A percentile compares a stretch with the other conserved stretches of the same genome.
Conservation (phyloP, 2,888 invertebrate genomes). For the Cantharis rufa region DNA sequence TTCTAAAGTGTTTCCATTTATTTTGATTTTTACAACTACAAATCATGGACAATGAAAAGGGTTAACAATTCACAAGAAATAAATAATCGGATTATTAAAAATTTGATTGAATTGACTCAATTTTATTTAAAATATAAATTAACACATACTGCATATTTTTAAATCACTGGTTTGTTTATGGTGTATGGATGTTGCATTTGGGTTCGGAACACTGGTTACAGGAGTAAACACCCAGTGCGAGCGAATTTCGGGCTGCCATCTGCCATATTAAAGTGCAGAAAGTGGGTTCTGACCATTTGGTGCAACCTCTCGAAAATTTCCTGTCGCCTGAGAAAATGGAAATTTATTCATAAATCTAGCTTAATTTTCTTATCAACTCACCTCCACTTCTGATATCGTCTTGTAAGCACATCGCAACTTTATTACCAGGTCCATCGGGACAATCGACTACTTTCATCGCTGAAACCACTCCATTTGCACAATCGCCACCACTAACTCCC, state of each 20-base stretch:
- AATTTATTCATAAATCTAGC: background rate
- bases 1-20: too few species aligned
- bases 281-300: background rate
- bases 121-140: background rate
- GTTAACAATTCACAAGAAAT: too few species aligned
- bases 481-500: background rate
- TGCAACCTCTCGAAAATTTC: conserved; percentile 6
- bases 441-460: conserved; percentile 7
- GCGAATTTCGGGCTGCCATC: background rate
- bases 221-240: background rate
- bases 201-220: background rate
- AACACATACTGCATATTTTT: background rate
- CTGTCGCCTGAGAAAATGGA: background rate
- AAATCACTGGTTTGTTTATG: background rate
- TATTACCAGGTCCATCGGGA: background rate
- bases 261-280: background rate
- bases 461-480: conserved; percentile 4
- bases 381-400: background rate
- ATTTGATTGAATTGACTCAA: background rate
- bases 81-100: too few species aligned
- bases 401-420: background rate
- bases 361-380: background rate
- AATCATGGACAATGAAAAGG: too few species aligned
- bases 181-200: background rate
- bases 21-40: too few species aligned